These are phyloP conservation scores for Lota lota DNA, from an alignment of 2,113 vertebrate species.

Conservation along the genomic window DNA sequence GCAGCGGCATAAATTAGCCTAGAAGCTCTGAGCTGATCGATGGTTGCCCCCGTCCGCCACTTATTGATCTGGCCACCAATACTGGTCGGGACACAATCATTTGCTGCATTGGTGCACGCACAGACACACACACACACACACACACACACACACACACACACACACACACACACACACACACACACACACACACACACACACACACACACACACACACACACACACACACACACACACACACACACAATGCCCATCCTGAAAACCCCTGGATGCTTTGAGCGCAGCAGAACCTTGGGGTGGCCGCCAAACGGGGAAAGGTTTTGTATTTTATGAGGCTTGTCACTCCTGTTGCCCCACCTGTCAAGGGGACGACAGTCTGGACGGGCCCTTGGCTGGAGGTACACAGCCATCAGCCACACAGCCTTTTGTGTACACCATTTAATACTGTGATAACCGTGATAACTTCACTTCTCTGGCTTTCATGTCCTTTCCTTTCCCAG, in stretches of 20 bases:
- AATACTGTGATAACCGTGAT: too few species aligned
- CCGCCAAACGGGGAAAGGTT: too few species aligned
- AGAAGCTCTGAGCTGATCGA: constrained; percentile 67
- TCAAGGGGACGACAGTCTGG: too few species aligned
- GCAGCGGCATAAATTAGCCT: constrained; percentile 74
- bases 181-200: neutral
- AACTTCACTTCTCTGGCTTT: too few species aligned
- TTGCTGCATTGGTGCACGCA: constrained; percentile 26
- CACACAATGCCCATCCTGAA: neutral
- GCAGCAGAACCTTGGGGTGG: too few species aligned
- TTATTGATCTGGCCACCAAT: constrained; percentile 67
- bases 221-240: constrained; percentile 10
- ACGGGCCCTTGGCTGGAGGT: too few species aligned
- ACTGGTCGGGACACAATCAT: constrained; percentile 53
- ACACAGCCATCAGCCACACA: too few species aligned
- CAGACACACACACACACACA: constrained; percentile 6
- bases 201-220: constrained; percentile 2
- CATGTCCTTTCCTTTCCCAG: too few species aligned
- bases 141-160: constrained; percentile 4
- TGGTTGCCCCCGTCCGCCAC: constrained; percentile 62
- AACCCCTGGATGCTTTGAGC: too few species aligned
- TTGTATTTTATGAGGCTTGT: too few species aligned
- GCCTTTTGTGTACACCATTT: too few species aligned
- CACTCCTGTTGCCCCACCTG: too few species aligned
- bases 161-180: neutral